Conservation (phyloP, 2,888 invertebrate species). For the Cephus pulcher region DNA sequence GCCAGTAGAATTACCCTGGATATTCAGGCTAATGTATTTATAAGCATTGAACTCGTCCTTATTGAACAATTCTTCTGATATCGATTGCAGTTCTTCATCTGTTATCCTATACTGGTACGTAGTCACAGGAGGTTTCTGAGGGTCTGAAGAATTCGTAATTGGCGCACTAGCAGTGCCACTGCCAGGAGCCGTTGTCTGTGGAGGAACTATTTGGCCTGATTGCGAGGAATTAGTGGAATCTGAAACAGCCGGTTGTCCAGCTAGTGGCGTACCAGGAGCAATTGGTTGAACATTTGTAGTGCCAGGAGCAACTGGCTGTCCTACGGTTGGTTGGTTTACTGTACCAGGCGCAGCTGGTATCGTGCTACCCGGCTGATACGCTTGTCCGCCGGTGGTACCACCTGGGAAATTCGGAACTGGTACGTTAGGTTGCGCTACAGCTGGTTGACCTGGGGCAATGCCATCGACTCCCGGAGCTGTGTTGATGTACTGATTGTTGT, state of each 20-base stretch:
- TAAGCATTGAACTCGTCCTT: slow-evolving; percentile 43
- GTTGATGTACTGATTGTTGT: slow-evolving; percentile 44
- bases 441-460: background rate
- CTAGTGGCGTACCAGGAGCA: background rate
- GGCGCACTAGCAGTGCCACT: background rate
- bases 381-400: background rate
- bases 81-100: slow-evolving; percentile 48
- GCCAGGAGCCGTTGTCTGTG: background rate
- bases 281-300: background rate
- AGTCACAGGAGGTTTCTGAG: no score
- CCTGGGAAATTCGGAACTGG: background rate
- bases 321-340: background rate
- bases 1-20: slow-evolving; percentile 41
- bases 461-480: slow-evolving; percentile 8
- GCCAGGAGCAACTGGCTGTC: background rate
- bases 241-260: slow-evolving; percentile 3
- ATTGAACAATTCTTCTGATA: slow-evolving; percentile 53
- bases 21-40: slow-evolving; percentile 45
- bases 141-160: no score
- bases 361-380: background rate
- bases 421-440: background rate
- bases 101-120: slow-evolving; percentile 33
- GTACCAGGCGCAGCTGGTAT: background rate
- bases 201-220: background rate
- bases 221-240: slow-evolving; percentile 7